Evolutionary conservation across 2,888 invertebrate genomes (phyloP), one percentile per base, ranked within the genome.

Genomic region (Julus scanicus): DNA sequence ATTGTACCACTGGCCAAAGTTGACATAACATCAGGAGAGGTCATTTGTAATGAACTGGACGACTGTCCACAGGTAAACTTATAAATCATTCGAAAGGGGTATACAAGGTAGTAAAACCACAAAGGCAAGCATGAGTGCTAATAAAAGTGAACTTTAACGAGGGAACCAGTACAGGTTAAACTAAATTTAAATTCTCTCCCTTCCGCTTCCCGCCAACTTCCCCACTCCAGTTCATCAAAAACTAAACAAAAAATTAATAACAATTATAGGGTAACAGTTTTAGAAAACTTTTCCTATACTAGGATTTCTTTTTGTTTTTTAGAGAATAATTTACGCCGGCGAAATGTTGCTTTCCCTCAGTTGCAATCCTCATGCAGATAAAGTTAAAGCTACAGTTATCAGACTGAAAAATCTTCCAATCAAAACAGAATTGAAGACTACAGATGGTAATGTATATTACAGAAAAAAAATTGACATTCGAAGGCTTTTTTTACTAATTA

Each of bases 1-100:
- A 89, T 91, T 49, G 89, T 92, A 29, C 90, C 91, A 0, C 90
- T 92, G 6, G 89, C 89, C 71, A 91, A 91, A 53, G 86, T 91
- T 48, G 91, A 92, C 89, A 86, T 91, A 8, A 90, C 89, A 20
- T 90, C 90, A 83, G 90, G 90, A 53, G 90, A 90, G n/a, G 88
- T 90, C 4, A 85, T 91, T 57, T 91, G 91, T 89, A 89, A 89
- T 20, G 91, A 91, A 88, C 89, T 92, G 37, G 91, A 91, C 87
- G 88, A 89, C 4, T 90, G 89, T 87, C 90, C 90, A 49, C 90
- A 91, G 90, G 91, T 92, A 86, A 6, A 40, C 40, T 9, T 40
- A 39, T 84, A 44, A 71, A 20, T 71, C 71, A 71, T 29, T 29
- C 71, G 71, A 71, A 71, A 6, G 29, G 9, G 71, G 71, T 71